Conservation (phyloP, 2,113 vertebrate genomes). For the Epinephelus fuscoguttatus region DNA sequence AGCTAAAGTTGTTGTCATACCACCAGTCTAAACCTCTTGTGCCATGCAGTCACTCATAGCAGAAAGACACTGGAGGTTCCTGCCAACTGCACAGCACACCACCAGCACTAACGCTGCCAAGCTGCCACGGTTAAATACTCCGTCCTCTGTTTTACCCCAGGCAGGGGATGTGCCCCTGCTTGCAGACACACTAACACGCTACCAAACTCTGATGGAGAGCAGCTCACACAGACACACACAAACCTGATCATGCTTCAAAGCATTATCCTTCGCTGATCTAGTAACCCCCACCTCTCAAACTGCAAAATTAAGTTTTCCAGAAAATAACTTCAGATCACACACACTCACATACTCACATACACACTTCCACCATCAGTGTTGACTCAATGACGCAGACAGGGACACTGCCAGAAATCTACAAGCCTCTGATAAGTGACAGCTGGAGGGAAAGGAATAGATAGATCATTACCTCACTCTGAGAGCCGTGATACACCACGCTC, state of each 20-base stretch:
- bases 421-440: slow-evolving; percentile 38
- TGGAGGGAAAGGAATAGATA: slow-evolving; percentile 42
- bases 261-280: slow-evolving; percentile 14
- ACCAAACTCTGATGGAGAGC: slow-evolving; percentile 22
- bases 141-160: slow-evolving; percentile 50
- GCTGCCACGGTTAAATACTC: slow-evolving; percentile 41
- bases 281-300: not conserved
- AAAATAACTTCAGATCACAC: slow-evolving; percentile 18
- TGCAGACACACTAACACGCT: slow-evolving; percentile 37
- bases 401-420: slow-evolving; percentile 34
- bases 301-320: slow-evolving; percentile 39
- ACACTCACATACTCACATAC: not conserved
- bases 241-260: slow-evolving; percentile 29
- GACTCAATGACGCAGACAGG: slow-evolving; percentile 24
- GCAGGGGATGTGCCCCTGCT: slow-evolving; percentile 43
- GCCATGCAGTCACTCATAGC: slow-evolving; percentile 53
- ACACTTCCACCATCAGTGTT: slow-evolving; percentile 6
- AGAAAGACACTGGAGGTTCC: not conserved
- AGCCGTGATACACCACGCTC: not conserved
- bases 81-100: slow-evolving; percentile 36
- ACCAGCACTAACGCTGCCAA: slow-evolving; percentile 37
- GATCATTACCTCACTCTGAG: slow-evolving; percentile 47
- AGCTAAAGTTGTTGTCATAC: slow-evolving; percentile 57
- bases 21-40: slow-evolving; percentile 26
- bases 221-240: slow-evolving; percentile 8